Evolutionary conservation across 1,140 invertebrate genomes (phyloP), one percentile per base, ranked within the genome.

Genomic region (Anagrus nilaparvatae): DNA sequence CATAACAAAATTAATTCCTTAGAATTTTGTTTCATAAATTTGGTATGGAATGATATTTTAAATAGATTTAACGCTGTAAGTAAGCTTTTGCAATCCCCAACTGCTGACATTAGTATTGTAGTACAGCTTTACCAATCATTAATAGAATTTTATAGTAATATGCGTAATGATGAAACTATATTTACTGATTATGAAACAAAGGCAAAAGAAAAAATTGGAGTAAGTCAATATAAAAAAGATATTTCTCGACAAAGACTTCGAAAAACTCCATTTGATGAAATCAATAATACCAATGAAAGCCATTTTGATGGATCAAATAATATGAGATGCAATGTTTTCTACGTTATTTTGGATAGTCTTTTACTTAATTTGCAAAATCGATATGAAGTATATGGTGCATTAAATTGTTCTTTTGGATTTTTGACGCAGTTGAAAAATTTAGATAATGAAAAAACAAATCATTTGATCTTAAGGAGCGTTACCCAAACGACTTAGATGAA

Each of bases 31-130:
- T 31, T 40, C 2, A 20, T 40, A 7, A n/a, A 18, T 7, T 5
- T 31, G 5, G n/a, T 40, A 20, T 40, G 38, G 38, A 31, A 31
- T 30, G 28, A 31, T 40, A 31, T 40, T n/a, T 30, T 30, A 10
- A 23, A 14, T 30, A 2, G 17, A 21, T 20, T 40, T 30, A 12
- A 40, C 23, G 14, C 5, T 7, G 18, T 21, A 13, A 40, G 23
- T 19, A 30, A 30, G 25, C 8, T 19, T 5, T n/a, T 40, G 4
- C 18, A 40, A 40, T 14, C 9, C 6, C 3, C 17, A 9, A 13
- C 10, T 21, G 10, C 4, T 6, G 17, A 20, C 6, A 14, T 40
- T 30, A 6, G 5, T 3, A 6, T 6, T 3, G 19, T 40, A 3
- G 28, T 40, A 5, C 7, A 14, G 2, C 13, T 30, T 7, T 31